A percentile compares a stretch with the other conserved stretches of the same genome.
Conservation (phyloP, 2,888 invertebrate genomes). For the Caenorhabditis japonica region DNA sequence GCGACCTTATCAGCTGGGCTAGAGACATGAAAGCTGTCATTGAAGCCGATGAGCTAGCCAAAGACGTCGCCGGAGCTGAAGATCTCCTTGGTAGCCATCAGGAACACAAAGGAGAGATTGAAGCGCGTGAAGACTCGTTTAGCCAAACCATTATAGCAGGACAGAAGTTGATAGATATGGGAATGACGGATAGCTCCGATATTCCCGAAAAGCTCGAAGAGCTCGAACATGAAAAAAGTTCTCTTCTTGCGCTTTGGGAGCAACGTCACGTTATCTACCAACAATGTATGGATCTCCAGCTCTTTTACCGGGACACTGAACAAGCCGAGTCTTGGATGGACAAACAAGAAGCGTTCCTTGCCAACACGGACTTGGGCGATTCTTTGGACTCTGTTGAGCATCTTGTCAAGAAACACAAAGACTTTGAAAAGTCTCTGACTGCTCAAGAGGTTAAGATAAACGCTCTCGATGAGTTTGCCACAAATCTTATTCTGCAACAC, state of each 20-base stretch:
- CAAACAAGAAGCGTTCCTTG: constrained; percentile 95
- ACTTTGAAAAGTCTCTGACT: constrained; percentile 97
- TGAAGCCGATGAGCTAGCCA: constrained; percentile 96
- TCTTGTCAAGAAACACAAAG: constrained; percentile 97
- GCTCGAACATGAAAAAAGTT: constrained; percentile 83
- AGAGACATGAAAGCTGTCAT: constrained; percentile 86
- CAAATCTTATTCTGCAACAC: constrained; percentile 95
- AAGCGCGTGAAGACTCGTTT: constrained; percentile 96
- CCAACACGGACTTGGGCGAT: constrained; percentile 97
- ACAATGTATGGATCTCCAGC: constrained; percentile 98
- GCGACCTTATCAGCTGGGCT: constrained; percentile 84
- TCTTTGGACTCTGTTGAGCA: constrained; percentile 98
- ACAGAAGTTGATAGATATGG: constrained; percentile 86
- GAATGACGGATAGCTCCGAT: constrained; percentile 90
- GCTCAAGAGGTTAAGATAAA: constrained; percentile 99
- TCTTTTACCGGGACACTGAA: constrained; percentile 86
- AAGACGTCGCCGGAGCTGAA: constrained; percentile 98
- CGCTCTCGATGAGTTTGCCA: constrained; percentile 96
- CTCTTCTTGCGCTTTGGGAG: constrained; percentile 92
- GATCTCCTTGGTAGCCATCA: constrained; percentile 93
- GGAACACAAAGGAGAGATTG: constrained; percentile 97
- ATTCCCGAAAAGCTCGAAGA: constrained; percentile 80
- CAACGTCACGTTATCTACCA: constrained; percentile 95
- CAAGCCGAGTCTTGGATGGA: constrained; percentile 99
- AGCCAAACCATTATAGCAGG: constrained; percentile 90